Conservation (phyloP, 1,140 invertebrate genomes). For the Glossosoma conforme region DNA sequence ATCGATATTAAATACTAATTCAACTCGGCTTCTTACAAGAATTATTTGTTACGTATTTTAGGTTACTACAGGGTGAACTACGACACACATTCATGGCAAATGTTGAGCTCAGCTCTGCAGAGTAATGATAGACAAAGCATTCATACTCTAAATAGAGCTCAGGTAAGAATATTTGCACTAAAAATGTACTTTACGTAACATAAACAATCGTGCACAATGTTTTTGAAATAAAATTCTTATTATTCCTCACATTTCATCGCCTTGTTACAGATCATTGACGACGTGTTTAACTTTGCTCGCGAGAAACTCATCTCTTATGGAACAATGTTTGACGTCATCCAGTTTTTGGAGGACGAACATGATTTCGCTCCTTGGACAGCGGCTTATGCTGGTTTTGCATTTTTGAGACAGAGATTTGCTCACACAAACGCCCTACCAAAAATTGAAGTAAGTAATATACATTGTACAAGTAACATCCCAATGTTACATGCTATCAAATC, state of each 20-base stretch:
- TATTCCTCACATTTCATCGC: constrained; percentile 6
- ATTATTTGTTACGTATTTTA: too few species aligned
- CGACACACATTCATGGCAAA: constrained; percentile 61
- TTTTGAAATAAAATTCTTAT: background rate
- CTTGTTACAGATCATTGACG: constrained; percentile 68
- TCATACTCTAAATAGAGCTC: constrained; percentile 68
- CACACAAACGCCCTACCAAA: constrained; percentile 23
- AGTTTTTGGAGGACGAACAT: constrained; percentile 59
- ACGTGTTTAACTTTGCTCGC: constrained; percentile 62
- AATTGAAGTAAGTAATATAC: constrained; percentile 3
- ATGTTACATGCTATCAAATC: background rate
- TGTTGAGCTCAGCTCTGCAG: constrained; percentile 51
- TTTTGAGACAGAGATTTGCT: constrained; percentile 36
- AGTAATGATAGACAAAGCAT: constrained; percentile 52
- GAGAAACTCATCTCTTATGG: constrained; percentile 46
- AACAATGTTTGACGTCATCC: constrained; percentile 52
- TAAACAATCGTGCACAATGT: too few species aligned
- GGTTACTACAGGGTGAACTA: constrained; percentile 82
- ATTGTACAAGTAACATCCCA: constrained; percentile 4
- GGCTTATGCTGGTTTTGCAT: constrained; percentile 53
- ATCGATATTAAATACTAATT: too few species aligned
- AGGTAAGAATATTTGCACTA: constrained; percentile 41
- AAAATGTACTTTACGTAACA: too few species aligned
- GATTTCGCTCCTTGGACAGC: constrained; percentile 65
- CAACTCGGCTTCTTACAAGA: too few species aligned